Percentiles rank a stretch among this genome's conserved stretches.
Conservation (phyloP, 1,140 invertebrate species). For the Trachelipus rathkii region DNA sequence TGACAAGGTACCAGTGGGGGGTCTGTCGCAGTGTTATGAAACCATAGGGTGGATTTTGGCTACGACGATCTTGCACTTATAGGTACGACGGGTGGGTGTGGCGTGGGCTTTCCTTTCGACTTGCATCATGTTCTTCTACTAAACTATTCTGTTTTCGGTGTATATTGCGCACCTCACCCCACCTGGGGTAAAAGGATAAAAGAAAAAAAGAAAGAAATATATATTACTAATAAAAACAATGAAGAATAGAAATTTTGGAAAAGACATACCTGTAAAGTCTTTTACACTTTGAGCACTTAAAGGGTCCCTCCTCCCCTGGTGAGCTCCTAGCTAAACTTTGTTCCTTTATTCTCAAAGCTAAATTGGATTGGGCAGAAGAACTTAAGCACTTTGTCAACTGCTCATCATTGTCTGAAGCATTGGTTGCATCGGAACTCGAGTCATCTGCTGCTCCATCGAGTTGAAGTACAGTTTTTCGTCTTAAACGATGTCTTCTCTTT, state of each 20-base stretch:
- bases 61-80: no score
- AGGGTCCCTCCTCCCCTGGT: conserved; percentile 60
- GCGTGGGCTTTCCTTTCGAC: no score
- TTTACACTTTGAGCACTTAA: conserved; percentile 80
- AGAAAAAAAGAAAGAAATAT: no score
- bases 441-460: conserved; percentile 63
- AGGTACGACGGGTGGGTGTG: no score
- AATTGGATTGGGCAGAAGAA: conserved; percentile 30
- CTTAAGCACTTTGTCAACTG: background rate
- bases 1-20: no score
- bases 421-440: conserved; percentile 31
- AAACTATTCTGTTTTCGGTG: no score
- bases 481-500: conserved; percentile 33
- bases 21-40: no score
- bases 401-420: background rate
- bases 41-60: no score
- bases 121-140: no score
- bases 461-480: conserved; percentile 53
- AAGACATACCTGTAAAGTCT: conserved; percentile 70
- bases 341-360: conserved; percentile 43
- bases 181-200: no score
- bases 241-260: background rate
- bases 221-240: background rate
- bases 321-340: conserved; percentile 45
- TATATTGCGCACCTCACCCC: no score